Evolutionary conservation across 2,113 vertebrate species (phyloP).

Genomic region (Coturnix japonica): DNA sequence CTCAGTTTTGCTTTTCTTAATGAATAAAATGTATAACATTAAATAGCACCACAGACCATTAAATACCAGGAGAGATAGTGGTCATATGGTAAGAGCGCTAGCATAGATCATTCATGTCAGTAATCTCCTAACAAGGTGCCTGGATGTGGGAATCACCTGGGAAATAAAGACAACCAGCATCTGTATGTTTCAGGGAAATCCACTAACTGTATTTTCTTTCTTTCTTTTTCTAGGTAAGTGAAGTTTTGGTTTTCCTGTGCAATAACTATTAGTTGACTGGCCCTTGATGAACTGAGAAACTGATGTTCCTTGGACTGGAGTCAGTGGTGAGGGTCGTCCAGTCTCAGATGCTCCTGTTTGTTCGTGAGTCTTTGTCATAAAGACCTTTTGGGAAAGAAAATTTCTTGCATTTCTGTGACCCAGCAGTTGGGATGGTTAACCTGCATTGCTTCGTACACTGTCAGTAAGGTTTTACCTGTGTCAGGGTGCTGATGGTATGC

Average conservation of each 20-base stretch:
- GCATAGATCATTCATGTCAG: constrained; percentile 54
- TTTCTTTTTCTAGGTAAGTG: constrained; percentile 80
- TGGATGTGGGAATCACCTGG: neutral
- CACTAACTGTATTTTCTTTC: constrained; percentile 11
- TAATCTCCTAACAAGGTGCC: constrained; percentile 23
- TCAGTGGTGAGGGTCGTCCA: neutral
- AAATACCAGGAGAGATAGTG: constrained; percentile 26
- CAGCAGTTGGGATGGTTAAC: neutral
- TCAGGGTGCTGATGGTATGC: neutral
- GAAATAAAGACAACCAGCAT: constrained; percentile 32
- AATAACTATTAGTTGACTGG: neutral
- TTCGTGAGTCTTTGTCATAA: constrained; percentile 44
- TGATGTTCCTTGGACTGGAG: neutral
- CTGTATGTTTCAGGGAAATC: constrained; percentile 17
- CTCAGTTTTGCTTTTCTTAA: constrained; percentile 71
- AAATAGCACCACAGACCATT: constrained; percentile 69
- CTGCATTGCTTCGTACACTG: neutral
- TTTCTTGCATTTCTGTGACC: neutral
- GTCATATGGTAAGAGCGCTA: constrained; percentile 38
- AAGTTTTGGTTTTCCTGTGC: constrained; percentile 38
- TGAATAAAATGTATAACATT: constrained; percentile 74
- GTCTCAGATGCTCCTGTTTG: neutral
- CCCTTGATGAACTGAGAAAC: neutral
- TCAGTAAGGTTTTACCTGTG: neutral
- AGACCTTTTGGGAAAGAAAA: neutral